Conservation (phyloP, 2,113 vertebrate species). For the Ibidorhyncha struthersii region DNA sequence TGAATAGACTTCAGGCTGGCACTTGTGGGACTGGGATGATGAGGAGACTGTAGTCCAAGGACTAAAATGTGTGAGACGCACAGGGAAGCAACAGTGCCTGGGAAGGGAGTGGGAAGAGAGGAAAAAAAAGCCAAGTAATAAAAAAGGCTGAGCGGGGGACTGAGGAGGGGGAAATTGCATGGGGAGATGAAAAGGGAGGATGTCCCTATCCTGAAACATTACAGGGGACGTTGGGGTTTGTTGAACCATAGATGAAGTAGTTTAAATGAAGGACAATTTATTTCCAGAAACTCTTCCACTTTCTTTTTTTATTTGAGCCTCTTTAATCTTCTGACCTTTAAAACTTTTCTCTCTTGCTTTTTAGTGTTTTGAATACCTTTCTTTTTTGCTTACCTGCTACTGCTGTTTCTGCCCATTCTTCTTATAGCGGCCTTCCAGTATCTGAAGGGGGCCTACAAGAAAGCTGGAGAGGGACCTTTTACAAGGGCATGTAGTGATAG, state of each 20-base stretch:
- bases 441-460: no score
- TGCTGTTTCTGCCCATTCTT: background rate
- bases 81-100: background rate
- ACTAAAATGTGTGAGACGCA: background rate
- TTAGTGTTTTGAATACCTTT: background rate
- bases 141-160: background rate
- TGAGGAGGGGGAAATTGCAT: background rate
- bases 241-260: background rate
- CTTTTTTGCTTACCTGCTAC: background rate
- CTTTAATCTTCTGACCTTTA: background rate
- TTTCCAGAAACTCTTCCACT: background rate
- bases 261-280: background rate
- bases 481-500: no score
- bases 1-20: background rate
- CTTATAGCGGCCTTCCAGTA: no score
- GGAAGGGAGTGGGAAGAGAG: background rate
- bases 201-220: background rate
- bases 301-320: background rate
- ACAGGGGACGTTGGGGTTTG: background rate
- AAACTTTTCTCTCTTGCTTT: background rate
- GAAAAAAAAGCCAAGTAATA: background rate
- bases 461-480: no score
- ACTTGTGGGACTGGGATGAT: background rate
- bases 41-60: background rate
- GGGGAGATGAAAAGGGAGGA: background rate